A percentile compares a stretch with the other conserved stretches of the same genome.
Evolutionary conservation across 2,797 vertebrate genomes (phyloP).

Genomic region (Megalops cyprinoides): DNA sequence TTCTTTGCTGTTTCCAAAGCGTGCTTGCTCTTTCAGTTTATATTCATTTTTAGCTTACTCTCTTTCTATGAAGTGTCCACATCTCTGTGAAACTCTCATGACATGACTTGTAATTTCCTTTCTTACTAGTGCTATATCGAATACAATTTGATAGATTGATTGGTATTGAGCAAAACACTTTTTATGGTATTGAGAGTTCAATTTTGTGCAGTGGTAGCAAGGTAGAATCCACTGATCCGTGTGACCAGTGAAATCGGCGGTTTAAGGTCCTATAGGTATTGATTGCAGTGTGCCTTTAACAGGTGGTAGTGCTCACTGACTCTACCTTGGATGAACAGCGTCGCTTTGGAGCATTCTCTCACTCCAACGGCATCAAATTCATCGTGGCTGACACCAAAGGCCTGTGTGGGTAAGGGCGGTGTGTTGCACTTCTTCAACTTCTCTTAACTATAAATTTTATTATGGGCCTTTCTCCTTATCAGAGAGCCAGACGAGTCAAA

Average conservation of each 20-base stretch:
- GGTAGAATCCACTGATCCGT: too few species aligned
- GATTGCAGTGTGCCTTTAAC: constrained; percentile 16
- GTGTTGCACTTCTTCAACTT: neutral
- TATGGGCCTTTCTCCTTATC: neutral
- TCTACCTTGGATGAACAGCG: constrained; percentile 84
- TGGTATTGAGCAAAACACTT: neutral
- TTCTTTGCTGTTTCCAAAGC: too few species aligned
- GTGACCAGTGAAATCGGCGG: neutral
- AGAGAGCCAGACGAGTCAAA: too few species aligned
- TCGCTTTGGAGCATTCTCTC: constrained; percentile 77
- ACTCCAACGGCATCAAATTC: constrained; percentile 69
- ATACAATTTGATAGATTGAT: neutral
- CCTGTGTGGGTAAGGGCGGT: constrained; percentile 80
- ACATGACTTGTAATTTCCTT: too few species aligned
- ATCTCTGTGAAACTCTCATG: neutral
- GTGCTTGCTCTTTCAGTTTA: too few species aligned
- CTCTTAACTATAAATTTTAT: too few species aligned
- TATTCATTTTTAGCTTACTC: too few species aligned
- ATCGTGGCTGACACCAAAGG: constrained; percentile 83
- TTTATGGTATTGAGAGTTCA: neutral
- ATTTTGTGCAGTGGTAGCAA: too few species aligned
- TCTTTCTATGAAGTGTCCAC: too few species aligned
- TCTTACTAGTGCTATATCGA: neutral
- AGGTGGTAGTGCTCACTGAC: constrained; percentile 89
- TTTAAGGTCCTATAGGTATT: neutral